Base-by-base conservation (phyloP, 2,113 vertebrate genomes). In the Hippocampus barbouri region DNA sequence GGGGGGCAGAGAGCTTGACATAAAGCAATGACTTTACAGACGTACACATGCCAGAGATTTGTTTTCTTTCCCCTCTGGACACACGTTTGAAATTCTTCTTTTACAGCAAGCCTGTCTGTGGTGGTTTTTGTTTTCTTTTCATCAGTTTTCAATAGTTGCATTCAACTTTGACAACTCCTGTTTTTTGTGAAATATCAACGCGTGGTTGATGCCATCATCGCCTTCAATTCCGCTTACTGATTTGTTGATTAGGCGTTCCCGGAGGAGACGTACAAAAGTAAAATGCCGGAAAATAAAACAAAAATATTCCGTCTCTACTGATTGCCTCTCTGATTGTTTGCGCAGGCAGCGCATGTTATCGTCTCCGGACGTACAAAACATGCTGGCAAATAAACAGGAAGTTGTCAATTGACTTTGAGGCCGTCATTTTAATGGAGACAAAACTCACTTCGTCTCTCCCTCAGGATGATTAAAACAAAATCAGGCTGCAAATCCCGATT, bases 251-350 rank as follows among this genome's bases (percentile, higher is more conserved):
- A 69, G 56, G 59, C 54, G 61, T 63, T 40, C 53, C 57, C 34
- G 60, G 25, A 72, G 15, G 60, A 69, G 62, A 68, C 4, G 60
- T 66, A 4, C 43, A 51, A 38, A 73, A 60, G 20, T 8, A 53
- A 62, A 65, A 63, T 45, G 70, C 41, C 67, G 76, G 77, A 77
- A 68, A 83, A 86, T 65, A 75, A 72, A 81, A 86, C 62, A 73
- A 72, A 83, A 43, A 77, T 66, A 25, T 63, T 25, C 66, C 43
- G 15, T 72, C 72, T 75, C 68, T 68, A 73, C 79, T 68, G 86
- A 86, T 83, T 60, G 38, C 64, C 72, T 82, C 71, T 73, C 66
- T 73, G 78, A 80, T 80, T 68, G 74, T 54, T 66, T 80, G 72
- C 81, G 70, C 43, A 18, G 54, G 62, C 65, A 51, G 72, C 8